A percentile compares a stretch with the other conserved stretches of the same genome.
Evolutionary conservation across 2,888 invertebrate genomes (phyloP).

Genomic region (Xestia rhomboidea): DNA sequence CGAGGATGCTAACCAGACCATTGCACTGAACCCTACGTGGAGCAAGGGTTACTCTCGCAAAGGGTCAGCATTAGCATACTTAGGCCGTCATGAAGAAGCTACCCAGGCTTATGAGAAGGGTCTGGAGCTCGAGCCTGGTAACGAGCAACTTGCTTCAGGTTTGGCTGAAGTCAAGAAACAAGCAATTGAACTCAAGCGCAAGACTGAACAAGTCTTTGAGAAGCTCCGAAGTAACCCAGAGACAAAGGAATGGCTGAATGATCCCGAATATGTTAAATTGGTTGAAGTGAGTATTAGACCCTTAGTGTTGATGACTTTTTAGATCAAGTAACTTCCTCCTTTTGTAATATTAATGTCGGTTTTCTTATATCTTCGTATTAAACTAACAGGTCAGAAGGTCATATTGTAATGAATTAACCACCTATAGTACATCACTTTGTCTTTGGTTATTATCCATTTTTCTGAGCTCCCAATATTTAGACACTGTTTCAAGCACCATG

Average conservation of each 20-base stretch:
- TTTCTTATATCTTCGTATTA: background rate
- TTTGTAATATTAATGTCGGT: background rate
- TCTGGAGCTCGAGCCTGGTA: conserved; percentile 93
- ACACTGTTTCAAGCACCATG: too few species aligned
- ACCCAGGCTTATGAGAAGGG: conserved; percentile 93
- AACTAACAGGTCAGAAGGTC: background rate
- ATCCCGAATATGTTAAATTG: conserved; percentile 93
- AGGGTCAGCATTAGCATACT: conserved; percentile 95
- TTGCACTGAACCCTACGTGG: conserved; percentile 95
- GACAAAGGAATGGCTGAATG: conserved; percentile 93
- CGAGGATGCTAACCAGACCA: conserved; percentile 96
- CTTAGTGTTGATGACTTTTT: background rate
- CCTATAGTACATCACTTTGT: background rate
- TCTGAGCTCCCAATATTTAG: too few species aligned
- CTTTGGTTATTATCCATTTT: too few species aligned
- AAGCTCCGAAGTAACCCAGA: conserved; percentile 93
- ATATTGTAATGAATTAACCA: background rate
- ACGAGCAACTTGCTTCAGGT: conserved; percentile 93
- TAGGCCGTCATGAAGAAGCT: conserved; percentile 94
- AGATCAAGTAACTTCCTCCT: background rate
- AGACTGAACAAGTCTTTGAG: conserved; percentile 84
- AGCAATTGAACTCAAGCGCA: conserved; percentile 70
- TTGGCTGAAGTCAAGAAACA: conserved; percentile 91
- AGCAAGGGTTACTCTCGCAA: conserved; percentile 97
- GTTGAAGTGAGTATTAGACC: conserved; percentile 84